Base-by-base conservation (phyloP, 2,113 vertebrate species). In the Tetrao urogallus region DNA sequence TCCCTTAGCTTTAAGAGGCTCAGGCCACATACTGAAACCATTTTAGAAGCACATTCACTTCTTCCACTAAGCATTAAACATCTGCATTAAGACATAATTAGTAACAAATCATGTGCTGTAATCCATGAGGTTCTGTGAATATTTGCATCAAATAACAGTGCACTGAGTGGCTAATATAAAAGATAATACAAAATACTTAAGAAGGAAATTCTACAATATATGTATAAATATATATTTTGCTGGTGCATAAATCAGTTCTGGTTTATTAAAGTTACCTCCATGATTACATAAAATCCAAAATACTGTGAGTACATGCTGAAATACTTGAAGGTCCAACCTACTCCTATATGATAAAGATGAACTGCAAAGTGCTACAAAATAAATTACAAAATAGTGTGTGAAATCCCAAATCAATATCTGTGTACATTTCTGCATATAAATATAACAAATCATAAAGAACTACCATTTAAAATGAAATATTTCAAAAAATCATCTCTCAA, bases 231-330 rank as follows among this genome's bases (percentile, higher is more conserved):
- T 96, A 71, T 92, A 83, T 89, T 94, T 85, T 91, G 89, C 36
- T 71, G 84, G 71, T 96, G 66, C 83, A 94, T 94, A 95, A 94
- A 96, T 88, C 90, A 94, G 81, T 94, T 83, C 56, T 94, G 86
- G 50, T 94, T 97, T 96, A 97, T 96, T 97, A 89, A 95, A 95
- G 93, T 97, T 94, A 96, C 91, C 86, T 89, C 42, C 84, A 92
- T 81, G 82, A 89, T 97, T 97, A 97, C 82, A 95, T 20, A 90
- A 86, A 94, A 95, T 94, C 84, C 92, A 97, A 97, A 97, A 97
- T 76, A 95, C 64, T 72, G 65, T 94, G 86, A 96, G 93, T 97
- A 97, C 63, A 93, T 67, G 80, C 71, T 93, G 81, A 94, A 79
- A 86, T 91, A 96, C 70, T 86, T 92, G 88, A 92, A 88, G 74